These are phyloP conservation scores for Pogonognathellus flavescens DNA, from an alignment of 1,140 invertebrate genomes.

Conservation along the genomic window DNA sequence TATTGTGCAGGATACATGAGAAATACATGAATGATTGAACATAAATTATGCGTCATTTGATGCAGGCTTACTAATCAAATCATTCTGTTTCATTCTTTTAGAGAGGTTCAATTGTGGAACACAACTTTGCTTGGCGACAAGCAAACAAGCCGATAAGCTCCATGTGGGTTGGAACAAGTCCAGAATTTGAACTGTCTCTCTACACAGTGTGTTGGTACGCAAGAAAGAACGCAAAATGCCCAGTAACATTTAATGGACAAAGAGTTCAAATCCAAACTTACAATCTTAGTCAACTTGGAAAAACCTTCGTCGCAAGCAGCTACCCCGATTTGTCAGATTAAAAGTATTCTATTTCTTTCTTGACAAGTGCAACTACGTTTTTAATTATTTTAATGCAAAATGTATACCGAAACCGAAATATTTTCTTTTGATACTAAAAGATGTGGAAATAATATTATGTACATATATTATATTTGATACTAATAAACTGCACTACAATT, in stretches of 20 bases:
- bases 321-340: slow-evolving; percentile 53
- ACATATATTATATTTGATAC: no score
- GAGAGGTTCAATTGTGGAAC: slow-evolving; percentile 83
- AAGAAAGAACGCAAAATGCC: slow-evolving; percentile 79
- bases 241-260: slow-evolving; percentile 79
- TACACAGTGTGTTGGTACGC: slow-evolving; percentile 88
- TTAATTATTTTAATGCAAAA: no score
- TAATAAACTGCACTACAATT: no score
- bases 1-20: not conserved
- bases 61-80: slow-evolving; percentile 9
- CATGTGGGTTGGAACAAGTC: slow-evolving; percentile 91
- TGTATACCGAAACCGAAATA: no score
- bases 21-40: not conserved
- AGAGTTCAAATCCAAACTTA: slow-evolving; percentile 57
- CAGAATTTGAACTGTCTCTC: slow-evolving; percentile 91
- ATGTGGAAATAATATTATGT: no score
- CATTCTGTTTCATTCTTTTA: slow-evolving; percentile 72
- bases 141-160: slow-evolving; percentile 82
- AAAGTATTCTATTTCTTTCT: not conserved
- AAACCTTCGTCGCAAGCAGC: slow-evolving; percentile 44
- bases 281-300: slow-evolving; percentile 44
- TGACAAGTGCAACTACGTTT: no score
- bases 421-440: no score
- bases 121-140: slow-evolving; percentile 82
- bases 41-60: slow-evolving; percentile 1